phyloP scores from a whole-genome alignment of 2,113 vertebrate genomes.

The Actinemys pallida region DNA sequence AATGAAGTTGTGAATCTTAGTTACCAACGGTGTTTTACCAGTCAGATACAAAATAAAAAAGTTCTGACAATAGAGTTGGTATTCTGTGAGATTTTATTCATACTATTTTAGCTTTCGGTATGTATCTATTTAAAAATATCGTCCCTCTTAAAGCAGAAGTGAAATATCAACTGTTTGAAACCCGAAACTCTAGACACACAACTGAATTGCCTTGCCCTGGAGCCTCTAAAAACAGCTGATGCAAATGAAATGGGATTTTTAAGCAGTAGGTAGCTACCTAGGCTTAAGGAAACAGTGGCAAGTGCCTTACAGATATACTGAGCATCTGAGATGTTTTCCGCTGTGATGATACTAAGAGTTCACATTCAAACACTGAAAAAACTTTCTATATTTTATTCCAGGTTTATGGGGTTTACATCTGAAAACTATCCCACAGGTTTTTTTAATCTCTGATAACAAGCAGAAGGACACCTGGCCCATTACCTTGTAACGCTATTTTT shows the following conservation, averaged over 20 bases:
- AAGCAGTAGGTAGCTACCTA: conserved; percentile 3
- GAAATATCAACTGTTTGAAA: conserved; percentile 82
- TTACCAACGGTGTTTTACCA: not conserved
- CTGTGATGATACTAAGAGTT: not conserved
- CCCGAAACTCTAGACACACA: conserved; percentile 73
- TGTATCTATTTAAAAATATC: conserved; percentile 60
- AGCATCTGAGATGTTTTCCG: not conserved
- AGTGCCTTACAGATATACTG: not conserved
- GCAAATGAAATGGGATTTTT: conserved; percentile 57
- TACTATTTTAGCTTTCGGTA: conserved; percentile 60
- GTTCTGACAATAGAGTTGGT: conserved; percentile 4
- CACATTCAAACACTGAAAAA: conserved; percentile 5
- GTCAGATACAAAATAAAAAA: not conserved
- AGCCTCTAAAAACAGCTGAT: conserved; percentile 70
- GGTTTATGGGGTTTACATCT: conserved; percentile 39
- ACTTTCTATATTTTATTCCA: not conserved
- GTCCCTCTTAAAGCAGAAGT: conserved; percentile 80
- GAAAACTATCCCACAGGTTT: conserved; percentile 76
- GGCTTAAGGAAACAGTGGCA: not conserved
- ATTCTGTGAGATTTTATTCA: conserved; percentile 60
- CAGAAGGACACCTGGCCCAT: conserved; percentile 83
- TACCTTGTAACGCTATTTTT: conserved; percentile 82
- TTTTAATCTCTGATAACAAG: conserved; percentile 79
- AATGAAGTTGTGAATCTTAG: not conserved
- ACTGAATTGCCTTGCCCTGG: conserved; percentile 70